A percentile compares a stretch with the other conserved stretches of the same genome.
Evolutionary conservation across 2,113 vertebrate species (phyloP).

Genomic region (Pollimyrus isidori): DNA sequence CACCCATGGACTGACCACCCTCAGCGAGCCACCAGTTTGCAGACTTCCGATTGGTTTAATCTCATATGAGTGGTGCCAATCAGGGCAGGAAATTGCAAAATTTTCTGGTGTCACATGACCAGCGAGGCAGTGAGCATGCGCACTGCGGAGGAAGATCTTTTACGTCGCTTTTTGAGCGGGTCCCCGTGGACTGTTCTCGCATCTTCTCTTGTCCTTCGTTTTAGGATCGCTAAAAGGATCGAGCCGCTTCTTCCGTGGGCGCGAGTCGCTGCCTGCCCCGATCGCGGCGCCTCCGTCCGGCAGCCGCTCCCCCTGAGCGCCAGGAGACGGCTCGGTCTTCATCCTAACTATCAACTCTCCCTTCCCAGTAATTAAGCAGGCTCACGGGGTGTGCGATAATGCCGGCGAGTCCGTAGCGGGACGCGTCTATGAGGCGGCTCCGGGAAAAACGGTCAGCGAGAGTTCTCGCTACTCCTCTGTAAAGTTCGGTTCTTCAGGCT

Average conservation of each 20-base stretch:
- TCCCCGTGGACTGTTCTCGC: too few species aligned
- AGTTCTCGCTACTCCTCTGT: background rate
- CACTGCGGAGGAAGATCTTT: background rate
- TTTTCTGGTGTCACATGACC: background rate
- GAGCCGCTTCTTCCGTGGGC: too few species aligned
- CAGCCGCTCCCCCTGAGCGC: background rate
- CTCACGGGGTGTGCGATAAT: background rate
- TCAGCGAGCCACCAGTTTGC: background rate
- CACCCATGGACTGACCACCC: background rate
- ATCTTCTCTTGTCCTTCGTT: too few species aligned
- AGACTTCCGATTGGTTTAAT: background rate
- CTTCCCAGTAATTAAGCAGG: background rate
- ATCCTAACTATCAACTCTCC: background rate
- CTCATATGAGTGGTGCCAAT: background rate
- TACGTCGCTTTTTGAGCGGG: background rate
- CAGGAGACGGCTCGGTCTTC: background rate
- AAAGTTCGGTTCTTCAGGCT: background rate
- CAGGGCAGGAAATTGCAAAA: background rate
- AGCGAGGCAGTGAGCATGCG: background rate
- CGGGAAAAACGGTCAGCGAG: background rate
- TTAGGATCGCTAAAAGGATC: too few species aligned
- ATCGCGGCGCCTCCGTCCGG: too few species aligned
- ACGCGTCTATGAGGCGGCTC: background rate
- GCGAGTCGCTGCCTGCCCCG: background rate
- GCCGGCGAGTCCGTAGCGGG: too few species aligned